Conservation (phyloP, 2,113 vertebrate genomes). For the Anoura caudifer region DNA sequence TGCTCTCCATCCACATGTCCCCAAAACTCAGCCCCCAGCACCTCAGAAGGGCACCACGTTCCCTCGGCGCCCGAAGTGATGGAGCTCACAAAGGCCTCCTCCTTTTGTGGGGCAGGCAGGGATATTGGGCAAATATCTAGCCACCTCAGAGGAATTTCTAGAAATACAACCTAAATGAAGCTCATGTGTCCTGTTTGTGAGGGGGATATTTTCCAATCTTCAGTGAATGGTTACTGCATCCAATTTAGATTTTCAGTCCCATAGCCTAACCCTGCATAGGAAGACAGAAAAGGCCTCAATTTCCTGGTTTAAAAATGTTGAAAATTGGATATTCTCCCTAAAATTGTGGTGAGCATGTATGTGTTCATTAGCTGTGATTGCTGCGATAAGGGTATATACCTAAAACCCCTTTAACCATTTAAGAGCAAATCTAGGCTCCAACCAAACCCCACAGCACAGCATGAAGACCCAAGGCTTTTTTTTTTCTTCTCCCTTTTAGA, state of each 20-base stretch:
- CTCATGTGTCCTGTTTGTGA: neutral
- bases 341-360: conserved; percentile 25
- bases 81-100: neutral
- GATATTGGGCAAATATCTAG: neutral
- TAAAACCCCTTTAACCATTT: conserved; percentile 48
- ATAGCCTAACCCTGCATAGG: neutral
- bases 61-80: neutral
- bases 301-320: conserved; percentile 39
- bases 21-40: neutral
- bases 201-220: neutral
- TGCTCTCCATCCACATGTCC: rapidly evolving
- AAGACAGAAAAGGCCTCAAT: conserved; percentile 42
- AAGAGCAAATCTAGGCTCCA: conserved; percentile 26
- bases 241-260: conserved; percentile 8
- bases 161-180: neutral
- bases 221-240: neutral
- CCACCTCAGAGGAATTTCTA: neutral
- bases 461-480: neutral
- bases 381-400: conserved; percentile 10
- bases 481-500: conserved; percentile 19
- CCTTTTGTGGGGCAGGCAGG: neutral
- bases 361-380: conserved; percentile 54
- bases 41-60: neutral
- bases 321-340: conserved; percentile 28
- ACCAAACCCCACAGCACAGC: neutral